Base-by-base conservation (phyloP, 2,797 vertebrate species). In the Hydrophis major region DNA sequence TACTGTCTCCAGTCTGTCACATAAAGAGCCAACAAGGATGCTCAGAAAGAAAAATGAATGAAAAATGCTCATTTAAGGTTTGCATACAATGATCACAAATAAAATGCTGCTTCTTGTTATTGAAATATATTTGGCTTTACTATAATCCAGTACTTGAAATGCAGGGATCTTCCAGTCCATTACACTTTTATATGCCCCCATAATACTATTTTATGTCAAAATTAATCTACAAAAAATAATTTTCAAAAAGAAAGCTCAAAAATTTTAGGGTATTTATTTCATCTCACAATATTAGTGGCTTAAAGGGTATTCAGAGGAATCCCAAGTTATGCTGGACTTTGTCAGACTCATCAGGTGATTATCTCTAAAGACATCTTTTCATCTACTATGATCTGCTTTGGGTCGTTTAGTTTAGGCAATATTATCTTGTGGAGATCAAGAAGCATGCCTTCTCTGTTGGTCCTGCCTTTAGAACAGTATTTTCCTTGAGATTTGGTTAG, bases 1-100 rank as follows among this genome's bases (percentile, higher is more conserved):
- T 97, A 96, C 96, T 97, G 98, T 97, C 96, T 98, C 97, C 97
- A 98, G 86, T 98, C 98, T 98, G 98, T 98, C 98, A 98, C 96
- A 94, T 94, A 91, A 1, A 47, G 66, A 93, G 92, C 60, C 92
- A 93, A 95, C 86, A 92, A 94, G 94, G 61, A 94, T 93, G 90
- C 8, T 47, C 94, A 94, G 94, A 59, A 90, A 50, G 50, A 66
- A 92, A 86, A 20, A 97, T 91, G 57, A 42, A 86, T 42, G 37
- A 92, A 95, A 97, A 95, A 90, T 90, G 88, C 57, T 92, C 87
- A 92, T 95, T 87, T 96, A 91, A 92, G 88, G 93, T 95, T 96
- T 93, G 94, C 86, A 20, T 63, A 90, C 50, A 88, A 94, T 78
- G 94, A 95, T 83, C 74, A 92, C 0, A 6, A 94, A 95, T 96